phyloP scores from a whole-genome alignment of 2,888 invertebrate species.

The Trisateles emortualis region DNA sequence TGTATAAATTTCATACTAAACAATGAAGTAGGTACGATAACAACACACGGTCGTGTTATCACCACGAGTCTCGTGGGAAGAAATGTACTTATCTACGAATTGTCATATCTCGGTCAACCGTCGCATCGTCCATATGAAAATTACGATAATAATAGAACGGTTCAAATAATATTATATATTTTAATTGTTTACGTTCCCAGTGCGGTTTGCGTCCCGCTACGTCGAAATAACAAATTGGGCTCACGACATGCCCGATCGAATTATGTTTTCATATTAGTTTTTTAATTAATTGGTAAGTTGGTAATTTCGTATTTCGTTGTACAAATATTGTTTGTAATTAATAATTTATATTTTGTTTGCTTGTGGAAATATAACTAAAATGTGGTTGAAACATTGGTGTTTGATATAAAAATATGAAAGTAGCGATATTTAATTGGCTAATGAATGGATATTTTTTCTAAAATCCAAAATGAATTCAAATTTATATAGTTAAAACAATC shows the following conservation, averaged over 20 bases:
- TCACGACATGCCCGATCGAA: slow-evolving; percentile 65
- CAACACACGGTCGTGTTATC: slow-evolving; percentile 40
- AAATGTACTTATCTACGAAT: slow-evolving; percentile 68
- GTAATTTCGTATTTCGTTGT: slow-evolving; percentile 42
- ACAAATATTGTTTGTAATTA: slow-evolving; percentile 28
- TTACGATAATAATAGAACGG: slow-evolving; percentile 64
- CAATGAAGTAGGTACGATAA: slow-evolving; percentile 33
- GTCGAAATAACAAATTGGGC: slow-evolving; percentile 69
- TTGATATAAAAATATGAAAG: neutral
- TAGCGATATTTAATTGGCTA: too few species aligned
- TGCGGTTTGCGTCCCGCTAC: slow-evolving; percentile 71
- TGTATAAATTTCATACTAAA: slow-evolving; percentile 2
- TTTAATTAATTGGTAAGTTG: slow-evolving; percentile 50
- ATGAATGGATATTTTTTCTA: too few species aligned
- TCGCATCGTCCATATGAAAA: slow-evolving; percentile 62
- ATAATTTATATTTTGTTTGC: slow-evolving; percentile 24
- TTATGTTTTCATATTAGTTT: slow-evolving; percentile 67
- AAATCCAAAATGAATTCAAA: too few species aligned
- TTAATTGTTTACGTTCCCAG: slow-evolving; percentile 74
- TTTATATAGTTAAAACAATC: too few species aligned
- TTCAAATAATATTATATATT: slow-evolving; percentile 40
- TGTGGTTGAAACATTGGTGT: too few species aligned
- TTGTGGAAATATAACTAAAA: neutral
- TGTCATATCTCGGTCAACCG: slow-evolving; percentile 63
- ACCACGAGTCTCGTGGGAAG: slow-evolving; percentile 77